Evolutionary conservation across 2,113 vertebrate species (phyloP).

Genomic region (Gallinago media): DNA sequence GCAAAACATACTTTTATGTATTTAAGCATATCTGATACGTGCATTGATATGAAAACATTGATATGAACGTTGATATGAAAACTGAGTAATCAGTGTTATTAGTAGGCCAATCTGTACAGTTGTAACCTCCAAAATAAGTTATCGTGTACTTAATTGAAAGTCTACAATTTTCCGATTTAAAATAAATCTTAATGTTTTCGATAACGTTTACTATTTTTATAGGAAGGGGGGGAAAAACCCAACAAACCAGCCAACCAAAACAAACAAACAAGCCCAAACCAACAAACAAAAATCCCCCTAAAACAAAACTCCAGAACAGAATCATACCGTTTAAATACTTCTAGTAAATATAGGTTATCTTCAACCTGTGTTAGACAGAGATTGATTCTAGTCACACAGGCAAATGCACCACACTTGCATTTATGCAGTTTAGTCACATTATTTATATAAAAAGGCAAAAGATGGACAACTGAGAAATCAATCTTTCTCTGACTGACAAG

Average conservation of each 20-base stretch:
- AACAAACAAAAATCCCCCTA: neutral
- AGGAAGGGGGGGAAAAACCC: neutral
- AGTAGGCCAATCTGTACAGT: neutral
- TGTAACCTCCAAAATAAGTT: neutral
- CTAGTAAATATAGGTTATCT: neutral
- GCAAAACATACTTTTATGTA: neutral
- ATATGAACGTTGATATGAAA: neutral
- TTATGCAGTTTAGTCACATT: neutral
- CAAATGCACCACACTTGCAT: neutral
- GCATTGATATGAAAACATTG: no score
- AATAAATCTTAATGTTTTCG: neutral
- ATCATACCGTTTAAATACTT: neutral
- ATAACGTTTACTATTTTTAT: neutral
- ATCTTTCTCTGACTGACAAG: neutral
- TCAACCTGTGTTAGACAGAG: neutral
- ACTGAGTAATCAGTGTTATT: neutral
- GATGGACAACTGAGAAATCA: neutral
- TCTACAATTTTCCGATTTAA: neutral
- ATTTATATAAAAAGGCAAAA: neutral
- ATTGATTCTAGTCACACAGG: neutral
- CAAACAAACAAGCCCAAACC: neutral
- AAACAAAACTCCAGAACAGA: neutral
- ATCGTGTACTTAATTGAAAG: neutral
- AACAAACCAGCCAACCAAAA: neutral
- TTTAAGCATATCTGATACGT: neutral